Percentiles rank a stretch among this genome's conserved stretches.
Evolutionary conservation across 2,797 vertebrate genomes (phyloP).

Genomic region (Centroberyx gerrardi): DNA sequence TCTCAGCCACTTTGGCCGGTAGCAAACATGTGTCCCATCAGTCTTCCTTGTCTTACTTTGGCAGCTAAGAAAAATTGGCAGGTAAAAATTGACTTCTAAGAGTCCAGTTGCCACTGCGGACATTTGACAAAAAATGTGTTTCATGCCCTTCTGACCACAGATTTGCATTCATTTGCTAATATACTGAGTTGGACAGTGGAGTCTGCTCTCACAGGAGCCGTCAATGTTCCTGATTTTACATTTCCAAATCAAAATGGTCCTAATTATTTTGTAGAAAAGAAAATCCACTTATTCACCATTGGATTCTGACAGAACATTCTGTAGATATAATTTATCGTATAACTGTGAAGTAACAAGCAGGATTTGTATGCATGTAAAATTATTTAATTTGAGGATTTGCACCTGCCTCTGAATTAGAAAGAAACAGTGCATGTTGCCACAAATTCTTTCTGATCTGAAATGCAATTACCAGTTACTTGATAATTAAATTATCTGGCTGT

Average conservation of each 20-base stretch:
- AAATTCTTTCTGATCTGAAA: constrained; percentile 53
- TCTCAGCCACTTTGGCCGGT: not conserved
- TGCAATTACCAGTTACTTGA: constrained; percentile 28
- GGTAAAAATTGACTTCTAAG: not conserved
- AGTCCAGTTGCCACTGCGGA: not conserved
- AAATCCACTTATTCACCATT: too few relatives aligned
- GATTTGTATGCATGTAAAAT: not conserved
- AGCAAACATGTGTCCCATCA: not conserved
- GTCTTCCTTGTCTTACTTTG: not conserved
- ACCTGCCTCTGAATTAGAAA: constrained; percentile 24
- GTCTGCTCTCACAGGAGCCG: too few relatives aligned
- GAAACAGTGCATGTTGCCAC: constrained; percentile 2
- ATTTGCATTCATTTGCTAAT: not conserved
- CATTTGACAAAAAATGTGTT: not conserved
- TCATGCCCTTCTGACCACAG: not conserved
- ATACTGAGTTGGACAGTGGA: not conserved
- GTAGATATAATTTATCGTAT: too few relatives aligned
- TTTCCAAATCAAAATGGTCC: too few relatives aligned
- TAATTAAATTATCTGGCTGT: constrained; percentile 45
- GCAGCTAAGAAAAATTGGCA: too few relatives aligned
- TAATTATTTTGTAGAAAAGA: too few relatives aligned
- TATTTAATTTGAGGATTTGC: constrained; percentile 3
- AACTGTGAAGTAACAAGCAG: not conserved
- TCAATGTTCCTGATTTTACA: too few relatives aligned
- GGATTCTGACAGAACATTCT: too few relatives aligned